Conservation (phyloP, 1,140 invertebrate species). For the Adelges cooleyi region DNA sequence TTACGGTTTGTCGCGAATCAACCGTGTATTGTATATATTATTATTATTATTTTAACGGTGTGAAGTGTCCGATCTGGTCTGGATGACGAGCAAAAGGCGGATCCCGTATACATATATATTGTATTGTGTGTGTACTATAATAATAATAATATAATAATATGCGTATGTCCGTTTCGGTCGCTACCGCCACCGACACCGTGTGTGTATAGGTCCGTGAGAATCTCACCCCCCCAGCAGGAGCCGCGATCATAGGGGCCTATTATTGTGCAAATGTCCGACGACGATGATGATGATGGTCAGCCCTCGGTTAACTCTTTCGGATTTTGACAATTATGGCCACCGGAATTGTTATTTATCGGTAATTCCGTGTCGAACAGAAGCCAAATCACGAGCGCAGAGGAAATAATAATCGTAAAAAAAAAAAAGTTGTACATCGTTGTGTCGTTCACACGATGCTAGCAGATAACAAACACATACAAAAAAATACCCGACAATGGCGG, state of each 20-base stretch:
- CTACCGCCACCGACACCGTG: not conserved
- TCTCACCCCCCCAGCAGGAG: slow-evolving; percentile 1
- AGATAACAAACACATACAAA: slow-evolving; percentile 7
- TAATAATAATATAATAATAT: too few species aligned
- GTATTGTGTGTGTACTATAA: too few species aligned
- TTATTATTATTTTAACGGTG: too few species aligned
- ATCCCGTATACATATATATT: too few species aligned
- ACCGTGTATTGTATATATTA: too few species aligned
- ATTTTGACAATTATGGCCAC: slow-evolving; percentile 18
- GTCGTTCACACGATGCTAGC: slow-evolving; percentile 16
- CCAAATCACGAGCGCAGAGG: not conserved
- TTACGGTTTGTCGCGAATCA: too few species aligned
- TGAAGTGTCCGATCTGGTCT: too few species aligned
- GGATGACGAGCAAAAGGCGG: too few species aligned
- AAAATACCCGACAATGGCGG: slow-evolving; percentile 9
- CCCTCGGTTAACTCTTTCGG: slow-evolving; percentile 18
- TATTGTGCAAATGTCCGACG: slow-evolving; percentile 23
- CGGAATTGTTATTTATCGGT: slow-evolving; percentile 22
- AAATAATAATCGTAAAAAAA: slow-evolving; percentile 7
- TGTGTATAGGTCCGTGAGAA: slow-evolving; percentile 5
- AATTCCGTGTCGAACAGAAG: not conserved
- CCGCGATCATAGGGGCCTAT: slow-evolving; percentile 8
- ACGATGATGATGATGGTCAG: slow-evolving; percentile 12
- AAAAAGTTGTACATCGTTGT: slow-evolving; percentile 3
- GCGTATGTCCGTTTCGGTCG: not conserved